Percentiles rank a stretch among this genome's conserved stretches.
These are phyloP conservation scores for Rhodeus uyekii DNA, from an alignment of 2,797 vertebrate genomes.

Conservation along the genomic window DNA sequence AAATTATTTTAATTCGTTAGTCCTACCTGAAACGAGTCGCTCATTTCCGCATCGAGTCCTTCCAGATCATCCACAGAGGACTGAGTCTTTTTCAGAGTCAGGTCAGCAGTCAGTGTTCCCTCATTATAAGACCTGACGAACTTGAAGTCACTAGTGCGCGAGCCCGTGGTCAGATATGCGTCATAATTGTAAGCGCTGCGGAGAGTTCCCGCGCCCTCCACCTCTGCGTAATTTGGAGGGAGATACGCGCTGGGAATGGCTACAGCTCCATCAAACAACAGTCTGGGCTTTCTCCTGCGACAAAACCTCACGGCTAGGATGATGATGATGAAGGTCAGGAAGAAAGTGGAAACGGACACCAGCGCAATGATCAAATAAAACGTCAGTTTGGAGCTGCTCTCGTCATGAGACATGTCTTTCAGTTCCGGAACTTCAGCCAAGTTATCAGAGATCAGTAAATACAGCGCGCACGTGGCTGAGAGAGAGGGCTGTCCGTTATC, in stretches of 20 bases:
- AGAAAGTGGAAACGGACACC: conserved; percentile 4
- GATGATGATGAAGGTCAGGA: conserved; percentile 7
- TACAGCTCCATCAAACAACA: conserved; percentile 41
- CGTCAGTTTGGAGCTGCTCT: conserved; percentile 8
- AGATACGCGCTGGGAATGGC: conserved; percentile 42
- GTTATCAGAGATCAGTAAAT: conserved; percentile 10
- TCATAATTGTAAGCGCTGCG: conserved; percentile 68
- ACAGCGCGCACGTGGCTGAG: background rate
- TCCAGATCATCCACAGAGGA: background rate
- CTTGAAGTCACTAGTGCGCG: conserved; percentile 63
- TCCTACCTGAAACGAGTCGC: background rate
- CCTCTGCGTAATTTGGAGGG: background rate
- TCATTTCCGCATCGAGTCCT: background rate
- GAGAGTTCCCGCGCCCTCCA: conserved; percentile 57
- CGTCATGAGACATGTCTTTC: background rate
- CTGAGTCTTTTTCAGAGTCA: conserved; percentile 35
- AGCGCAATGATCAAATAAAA: conserved; percentile 15
- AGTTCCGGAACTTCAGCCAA: conserved; percentile 19
- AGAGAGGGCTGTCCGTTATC: conserved; percentile 53
- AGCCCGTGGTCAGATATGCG: conserved; percentile 65
- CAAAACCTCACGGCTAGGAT: conserved; percentile 51
- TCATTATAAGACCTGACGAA: conserved; percentile 61
- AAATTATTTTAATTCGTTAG: too few relatives aligned
- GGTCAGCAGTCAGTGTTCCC: conserved; percentile 12
- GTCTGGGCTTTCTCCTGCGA: conserved; percentile 50